Conservation (phyloP, 2,113 vertebrate genomes). For the Odocoileus virginianus region DNA sequence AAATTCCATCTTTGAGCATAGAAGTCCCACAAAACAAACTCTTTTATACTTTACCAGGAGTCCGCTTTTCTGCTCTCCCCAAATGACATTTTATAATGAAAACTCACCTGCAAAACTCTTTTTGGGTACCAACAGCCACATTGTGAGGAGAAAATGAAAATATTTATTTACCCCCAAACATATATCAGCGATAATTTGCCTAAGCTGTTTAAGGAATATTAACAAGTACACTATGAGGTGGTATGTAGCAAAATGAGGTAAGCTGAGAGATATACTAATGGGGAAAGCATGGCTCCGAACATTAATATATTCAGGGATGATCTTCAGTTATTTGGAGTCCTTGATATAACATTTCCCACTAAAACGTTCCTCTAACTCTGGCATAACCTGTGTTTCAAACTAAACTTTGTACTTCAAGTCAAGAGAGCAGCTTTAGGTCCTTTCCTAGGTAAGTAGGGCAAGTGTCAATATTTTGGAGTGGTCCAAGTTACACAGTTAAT, state of each 20-base stretch:
- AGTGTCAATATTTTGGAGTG: background rate
- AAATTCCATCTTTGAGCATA: conserved; percentile 1
- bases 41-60: background rate
- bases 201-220: background rate
- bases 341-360: background rate
- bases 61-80: background rate
- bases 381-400: background rate
- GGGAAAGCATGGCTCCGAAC: background rate
- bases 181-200: background rate
- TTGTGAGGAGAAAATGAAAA: conserved; percentile 30
- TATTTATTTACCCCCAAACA: conserved; percentile 7
- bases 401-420: background rate
- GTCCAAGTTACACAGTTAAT: background rate
- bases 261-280: background rate
- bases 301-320: background rate
- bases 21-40: conserved; percentile 1
- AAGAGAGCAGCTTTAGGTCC: background rate
- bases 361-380: background rate
- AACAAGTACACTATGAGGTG: background rate
- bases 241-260: background rate
- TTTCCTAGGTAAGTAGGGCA: background rate
- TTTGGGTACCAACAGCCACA: background rate
- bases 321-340: background rate
- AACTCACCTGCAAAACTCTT: background rate
- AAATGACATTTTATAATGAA: conserved; percentile 17